A percentile compares a stretch with the other conserved stretches of the same genome.
These are phyloP conservation scores for Xylocopa sonorina DNA, from an alignment of 1,140 invertebrate species.

Conservation along the genomic window DNA sequence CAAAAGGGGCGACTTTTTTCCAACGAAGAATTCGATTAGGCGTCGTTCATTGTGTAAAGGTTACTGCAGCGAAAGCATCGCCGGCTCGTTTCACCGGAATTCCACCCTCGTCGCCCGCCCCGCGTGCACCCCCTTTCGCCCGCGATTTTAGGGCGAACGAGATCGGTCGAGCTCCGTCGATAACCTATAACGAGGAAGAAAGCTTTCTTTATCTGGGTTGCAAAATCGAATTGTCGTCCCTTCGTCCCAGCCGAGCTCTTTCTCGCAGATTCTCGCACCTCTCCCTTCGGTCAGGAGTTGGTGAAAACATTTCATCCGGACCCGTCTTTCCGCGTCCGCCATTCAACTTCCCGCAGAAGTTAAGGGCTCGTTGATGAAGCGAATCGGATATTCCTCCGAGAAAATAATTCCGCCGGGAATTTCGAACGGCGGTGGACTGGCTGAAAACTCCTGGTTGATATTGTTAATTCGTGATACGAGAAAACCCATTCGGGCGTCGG, in stretches of 20 bases:
- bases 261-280: constrained; percentile 44
- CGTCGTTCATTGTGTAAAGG: constrained; percentile 53
- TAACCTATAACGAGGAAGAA: constrained; percentile 67
- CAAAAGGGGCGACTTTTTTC: constrained; percentile 1
- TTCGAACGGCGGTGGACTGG: background rate
- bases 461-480: constrained; percentile 19
- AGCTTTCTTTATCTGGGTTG: constrained; percentile 67
- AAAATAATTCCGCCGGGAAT: constrained; percentile 2
- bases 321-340: constrained; percentile 25
- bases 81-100: constrained; percentile 48
- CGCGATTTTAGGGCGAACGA: constrained; percentile 36
- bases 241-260: constrained; percentile 15
- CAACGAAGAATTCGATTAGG: constrained; percentile 40
- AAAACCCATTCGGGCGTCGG: constrained; percentile 1
- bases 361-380: constrained; percentile 60
- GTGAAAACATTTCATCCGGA: constrained; percentile 59
- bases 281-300: constrained; percentile 31
- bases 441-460: constrained; percentile 1
- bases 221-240: constrained; percentile 65
- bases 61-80: constrained; percentile 45
- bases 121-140: background rate
- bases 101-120: constrained; percentile 5
- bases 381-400: constrained; percentile 53
- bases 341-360: constrained; percentile 53
- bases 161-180: constrained; percentile 33